Conservation (phyloP, 2,888 invertebrate species). For the Acanthosepion esculentum region DNA sequence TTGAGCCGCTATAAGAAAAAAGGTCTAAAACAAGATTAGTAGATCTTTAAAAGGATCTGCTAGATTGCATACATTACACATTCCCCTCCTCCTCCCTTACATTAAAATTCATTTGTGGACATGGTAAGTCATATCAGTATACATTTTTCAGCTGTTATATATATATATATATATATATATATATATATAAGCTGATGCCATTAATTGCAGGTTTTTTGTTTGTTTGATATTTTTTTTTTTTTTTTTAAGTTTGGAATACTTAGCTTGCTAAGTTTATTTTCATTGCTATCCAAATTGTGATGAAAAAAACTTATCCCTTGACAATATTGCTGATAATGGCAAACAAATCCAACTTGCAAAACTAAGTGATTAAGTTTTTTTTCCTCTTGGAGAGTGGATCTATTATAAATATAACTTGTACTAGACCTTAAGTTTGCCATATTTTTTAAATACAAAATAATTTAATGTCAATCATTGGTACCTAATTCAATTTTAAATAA, state of each 20-base stretch:
- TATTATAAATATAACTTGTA: not conserved
- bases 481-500: not conserved
- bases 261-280: not conserved
- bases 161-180: not conserved
- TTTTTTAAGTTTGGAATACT: not conserved
- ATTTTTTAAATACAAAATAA: not conserved
- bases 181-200: too few relatives aligned
- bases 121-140: not conserved
- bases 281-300: not conserved
- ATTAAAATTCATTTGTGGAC: not conserved
- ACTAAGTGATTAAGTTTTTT: not conserved
- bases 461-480: not conserved
- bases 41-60: too few relatives aligned
- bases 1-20: too few relatives aligned
- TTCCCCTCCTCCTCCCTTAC: not conserved
- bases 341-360: not conserved
- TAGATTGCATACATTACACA: not conserved
- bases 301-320: not conserved
- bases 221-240: too few relatives aligned
- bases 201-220: too few relatives aligned
- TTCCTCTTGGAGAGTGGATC: not conserved
- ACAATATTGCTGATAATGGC: not conserved
- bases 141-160: not conserved
- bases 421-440: too few relatives aligned
- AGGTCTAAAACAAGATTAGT: too few relatives aligned